Evolutionary conservation across 2,113 vertebrate species (phyloP), one percentile per base, ranked within the genome.

Genomic region (Otus sunia): DNA sequence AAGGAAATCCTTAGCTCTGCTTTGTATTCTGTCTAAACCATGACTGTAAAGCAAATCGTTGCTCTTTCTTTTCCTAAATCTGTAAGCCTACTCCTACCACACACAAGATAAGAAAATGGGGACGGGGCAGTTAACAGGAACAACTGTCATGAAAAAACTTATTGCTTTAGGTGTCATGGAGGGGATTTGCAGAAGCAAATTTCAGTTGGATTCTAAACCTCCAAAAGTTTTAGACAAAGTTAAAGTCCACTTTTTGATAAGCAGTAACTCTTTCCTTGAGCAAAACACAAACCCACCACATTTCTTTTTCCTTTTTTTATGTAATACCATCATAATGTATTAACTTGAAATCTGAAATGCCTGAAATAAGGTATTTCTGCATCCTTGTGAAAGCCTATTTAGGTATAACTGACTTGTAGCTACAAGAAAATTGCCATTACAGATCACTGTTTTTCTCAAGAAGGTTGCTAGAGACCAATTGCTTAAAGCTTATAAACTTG

Each of bases 311-410:
- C 12, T 34, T 59, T 22, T 83, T 81, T 55, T 36, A 30, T 22
- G 20, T 20, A 66, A 77, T 32, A 23, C 4, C 29, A 62, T 66
- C 50, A 76, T 1, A 43, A 17, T 26, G 7, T 59, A 56, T 76
- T 90, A 86, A 86, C 23, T 71, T 72, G n/a, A 94, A 82, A 91
- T 53, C 30, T 66, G 58, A 93, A 92, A 92, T 88, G 23, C 23
- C 29, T 67, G 25, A 74, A 93, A 86, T 80, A 20, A 77, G 41
- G 3, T 36, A 63, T 74, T 84, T 67, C 19, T 21, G 26, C 47
- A 55, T 30, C n/a, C 26, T 86, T 29, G 19, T 39, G 32, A 39
- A 88, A 71, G 41, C 29, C n/a, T 74, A 2, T 73, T 78, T 66
- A 85, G 29, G 21, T 66, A 32, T 2, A 5, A 53, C 62, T 90